Evolutionary conservation across 2,797 vertebrate species (phyloP), one percentile per base, ranked within the genome.

Genomic region (Anas bernieri): DNA sequence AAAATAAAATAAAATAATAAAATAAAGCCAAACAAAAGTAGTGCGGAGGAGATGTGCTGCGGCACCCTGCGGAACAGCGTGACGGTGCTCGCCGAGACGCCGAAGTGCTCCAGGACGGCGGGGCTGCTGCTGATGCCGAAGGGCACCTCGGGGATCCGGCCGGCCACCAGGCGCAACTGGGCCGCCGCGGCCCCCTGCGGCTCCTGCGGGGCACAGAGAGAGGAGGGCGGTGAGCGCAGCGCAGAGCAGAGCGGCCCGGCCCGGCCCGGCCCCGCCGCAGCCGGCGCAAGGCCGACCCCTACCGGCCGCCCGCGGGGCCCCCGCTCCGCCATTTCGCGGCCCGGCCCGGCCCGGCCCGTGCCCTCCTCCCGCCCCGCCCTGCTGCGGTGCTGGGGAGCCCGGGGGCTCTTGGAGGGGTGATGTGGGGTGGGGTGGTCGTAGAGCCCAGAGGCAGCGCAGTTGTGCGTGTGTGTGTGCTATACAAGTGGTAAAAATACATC

Each of bases 11-110:
- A 46, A 7, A 46, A 46, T 12, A 12, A 6, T 46, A 46, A 46
- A 52, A 52, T 46, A 46, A 46, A 46, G 3, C 2, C 26, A 52
- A 52, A 50, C 11, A 50, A 50, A 52, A 52, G 25, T 15, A 26
- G 25, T 28, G 50, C 2, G 25, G 50, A 15, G 50, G 13, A 52
- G 50, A 52, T 26, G 25, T 15, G 50, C 50, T 52, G 52, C 7
- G 2, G 12, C 56, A 99, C 99, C 98, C 97, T 98, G 92, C 99
- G 98, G 95, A 99, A 99, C 56, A 99, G 68, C 62, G 95, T 77
- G 81, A 99, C 97, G 54, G 98, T 97, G 95, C 97, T 98, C 0
- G 97, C 95, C 39, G 96, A 81, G 56, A 99, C 39, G 88, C 96
- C 97, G 96, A 98, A 99, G 66, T 98, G 97, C 5, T 95, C 92